Evolutionary conservation across 2,113 vertebrate genomes (phyloP).

Genomic region (Mustela nigripes): DNA sequence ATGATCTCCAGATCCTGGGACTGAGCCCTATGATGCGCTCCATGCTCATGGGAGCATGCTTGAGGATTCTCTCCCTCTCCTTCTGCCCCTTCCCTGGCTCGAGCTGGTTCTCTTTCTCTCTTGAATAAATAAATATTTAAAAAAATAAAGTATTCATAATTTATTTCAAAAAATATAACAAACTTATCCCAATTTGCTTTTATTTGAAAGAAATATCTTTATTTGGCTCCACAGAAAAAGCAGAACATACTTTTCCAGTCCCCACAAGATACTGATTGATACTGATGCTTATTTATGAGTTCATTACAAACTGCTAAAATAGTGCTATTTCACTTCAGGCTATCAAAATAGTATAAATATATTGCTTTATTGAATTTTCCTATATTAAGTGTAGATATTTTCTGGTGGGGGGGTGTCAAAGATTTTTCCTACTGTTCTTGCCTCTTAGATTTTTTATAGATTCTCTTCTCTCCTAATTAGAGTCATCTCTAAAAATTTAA

Average conservation of each 20-base stretch:
- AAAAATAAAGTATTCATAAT: constrained; percentile 5
- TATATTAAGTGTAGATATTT: background rate
- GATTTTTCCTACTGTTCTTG: background rate
- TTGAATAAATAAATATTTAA: background rate
- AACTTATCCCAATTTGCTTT: background rate
- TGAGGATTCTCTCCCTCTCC: background rate
- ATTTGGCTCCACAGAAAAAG: constrained; percentile 10
- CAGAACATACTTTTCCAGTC: background rate
- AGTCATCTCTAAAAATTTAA: constrained; percentile 14
- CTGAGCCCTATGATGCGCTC: background rate
- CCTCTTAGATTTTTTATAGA: background rate
- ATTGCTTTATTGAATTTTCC: background rate
- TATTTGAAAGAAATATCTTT: constrained; percentile 30
- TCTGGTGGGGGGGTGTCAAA: background rate
- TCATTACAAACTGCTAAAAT: constrained; percentile 20
- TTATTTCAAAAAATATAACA: constrained; percentile 53
- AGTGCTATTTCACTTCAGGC: constrained; percentile 39
- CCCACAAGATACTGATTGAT: background rate
- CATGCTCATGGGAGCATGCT: background rate
- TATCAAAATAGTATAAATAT: constrained; percentile 42
- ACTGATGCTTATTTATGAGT: background rate
- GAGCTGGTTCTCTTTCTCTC: background rate
- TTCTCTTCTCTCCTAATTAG: constrained; percentile 20
- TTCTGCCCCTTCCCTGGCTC: background rate
- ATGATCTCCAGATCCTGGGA: background rate